Conservation (phyloP, 1,140 invertebrate genomes). For the Dufourea novaeangliae region DNA sequence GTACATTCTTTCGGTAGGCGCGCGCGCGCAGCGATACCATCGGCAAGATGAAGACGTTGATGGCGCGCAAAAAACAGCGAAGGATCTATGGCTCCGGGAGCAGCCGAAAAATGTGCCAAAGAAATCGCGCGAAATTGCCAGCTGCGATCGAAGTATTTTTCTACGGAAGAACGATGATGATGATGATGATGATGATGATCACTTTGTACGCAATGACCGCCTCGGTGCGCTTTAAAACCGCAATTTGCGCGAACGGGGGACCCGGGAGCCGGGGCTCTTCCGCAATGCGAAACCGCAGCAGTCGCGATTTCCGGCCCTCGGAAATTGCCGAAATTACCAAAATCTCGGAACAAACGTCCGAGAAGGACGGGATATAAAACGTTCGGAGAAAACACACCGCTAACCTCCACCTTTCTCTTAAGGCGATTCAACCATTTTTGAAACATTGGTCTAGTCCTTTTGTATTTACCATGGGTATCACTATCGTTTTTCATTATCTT, state of each 20-base stretch:
- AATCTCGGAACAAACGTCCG: slow-evolving; percentile 10
- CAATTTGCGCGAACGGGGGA: slow-evolving; percentile 34
- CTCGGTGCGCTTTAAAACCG: slow-evolving; percentile 23
- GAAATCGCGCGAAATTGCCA: slow-evolving; percentile 42
- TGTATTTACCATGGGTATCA: no score
- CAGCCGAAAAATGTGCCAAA: slow-evolving; percentile 26
- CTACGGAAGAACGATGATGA: slow-evolving; percentile 24
- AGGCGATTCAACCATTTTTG: neutral
- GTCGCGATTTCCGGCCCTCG: slow-evolving; percentile 27
- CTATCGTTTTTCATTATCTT: no score
- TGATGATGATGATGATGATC: slow-evolving; percentile 30
- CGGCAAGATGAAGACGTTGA: slow-evolving; percentile 1
- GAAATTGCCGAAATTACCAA: slow-evolving; percentile 44
- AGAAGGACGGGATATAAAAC: neutral
- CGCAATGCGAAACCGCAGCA: slow-evolving; percentile 24
- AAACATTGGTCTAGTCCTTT: no score
- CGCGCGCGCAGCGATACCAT: neutral
- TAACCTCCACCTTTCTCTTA: no score
- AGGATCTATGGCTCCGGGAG: neutral
- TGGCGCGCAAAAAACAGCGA: slow-evolving; percentile 1
- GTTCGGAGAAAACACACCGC: neutral
- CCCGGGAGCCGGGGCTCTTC: neutral
- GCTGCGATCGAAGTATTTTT: slow-evolving; percentile 27
- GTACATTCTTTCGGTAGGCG: neutral
- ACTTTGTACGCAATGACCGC: slow-evolving; percentile 21